phyloP scores from a whole-genome alignment of 2,113 vertebrate species.

The Campylomormyrus numenius region DNA sequence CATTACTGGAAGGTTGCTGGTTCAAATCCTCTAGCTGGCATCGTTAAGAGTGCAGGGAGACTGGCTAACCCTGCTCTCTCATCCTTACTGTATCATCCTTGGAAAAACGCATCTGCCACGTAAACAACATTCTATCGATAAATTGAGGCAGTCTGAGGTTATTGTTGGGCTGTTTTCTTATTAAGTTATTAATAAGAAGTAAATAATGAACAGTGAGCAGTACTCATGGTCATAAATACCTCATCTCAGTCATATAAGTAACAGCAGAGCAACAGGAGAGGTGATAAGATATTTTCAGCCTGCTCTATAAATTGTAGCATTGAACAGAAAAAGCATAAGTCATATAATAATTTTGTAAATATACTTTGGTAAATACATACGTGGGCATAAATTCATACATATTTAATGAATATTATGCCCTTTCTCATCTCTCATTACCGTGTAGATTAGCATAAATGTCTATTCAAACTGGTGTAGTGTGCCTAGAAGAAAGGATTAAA shows the following conservation, averaged over 20 bases:
- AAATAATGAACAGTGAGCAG: too few relatives aligned
- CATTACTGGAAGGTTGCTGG: not conserved
- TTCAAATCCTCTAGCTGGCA: not conserved
- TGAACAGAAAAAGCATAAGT: not conserved
- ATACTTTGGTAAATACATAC: not conserved
- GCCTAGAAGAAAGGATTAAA: not conserved
- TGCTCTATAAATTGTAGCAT: not conserved
- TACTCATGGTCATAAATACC: too few relatives aligned
- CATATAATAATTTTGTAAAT: not conserved
- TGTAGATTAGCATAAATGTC: not conserved
- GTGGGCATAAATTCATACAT: not conserved
- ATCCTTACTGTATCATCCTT: not conserved
- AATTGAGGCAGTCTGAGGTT: not conserved
- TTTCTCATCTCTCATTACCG: not conserved
- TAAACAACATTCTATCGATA: not conserved
- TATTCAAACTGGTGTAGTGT: not conserved
- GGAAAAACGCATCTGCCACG: not conserved
- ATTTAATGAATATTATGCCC: not conserved
- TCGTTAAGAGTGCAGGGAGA: too few relatives aligned
- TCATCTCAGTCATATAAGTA: too few relatives aligned
- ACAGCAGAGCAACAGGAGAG: not conserved
- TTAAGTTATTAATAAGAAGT: not conserved
- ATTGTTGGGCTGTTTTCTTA: too few relatives aligned
- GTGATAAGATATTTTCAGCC: not conserved
- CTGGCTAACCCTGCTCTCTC: too few relatives aligned